Evolutionary conservation across 2,888 invertebrate genomes (phyloP), one percentile per base, ranked within the genome.

Genomic region (Lagria hirta): DNA sequence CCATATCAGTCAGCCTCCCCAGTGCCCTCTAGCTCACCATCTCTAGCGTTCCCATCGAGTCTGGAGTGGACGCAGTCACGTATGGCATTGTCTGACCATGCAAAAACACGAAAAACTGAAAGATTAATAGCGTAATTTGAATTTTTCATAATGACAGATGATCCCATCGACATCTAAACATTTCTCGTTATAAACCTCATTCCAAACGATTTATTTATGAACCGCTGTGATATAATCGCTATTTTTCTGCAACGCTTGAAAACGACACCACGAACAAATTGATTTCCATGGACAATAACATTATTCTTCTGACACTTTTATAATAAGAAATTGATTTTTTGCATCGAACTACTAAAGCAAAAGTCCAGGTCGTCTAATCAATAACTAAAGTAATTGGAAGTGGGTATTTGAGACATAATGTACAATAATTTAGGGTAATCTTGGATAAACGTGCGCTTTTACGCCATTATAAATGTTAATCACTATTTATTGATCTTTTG

Each of bases 81-180:
- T 68, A 65, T 60, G 52, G 57, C 56, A 69, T 68, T 68, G 66
- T 68, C 67, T 65, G 66, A 51, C 62, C 63, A 66, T 66, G 68
- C 66, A 68, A 69, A 69, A 68, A 58, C 59, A 57, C 59, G 55
- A 58, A 58, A 55, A 61, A 64, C 58, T 54, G 54, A 68, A 69
- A 69, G 69, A 70, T 69, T 68, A 68, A 70, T 69, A 61, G 63
- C 61, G 58, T 65, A 61, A 65, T 68, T 68, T 71, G 65, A 70
- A 69, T 69, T 65, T 66, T 71, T 69, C 64, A 70, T 63, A 58
- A 57, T 60, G 58, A 62, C 59, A 55, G 58, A 65, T 62, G 64
- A 62, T 62, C 64, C 61, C 58, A 59, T 62, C 61, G 62, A 65
- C 60, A 61, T 64, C 59, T 64, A 59, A 62, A 61, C 61, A 61